Conservation (phyloP, 2,113 vertebrate genomes). For the Hirundichthys speculiger region DNA sequence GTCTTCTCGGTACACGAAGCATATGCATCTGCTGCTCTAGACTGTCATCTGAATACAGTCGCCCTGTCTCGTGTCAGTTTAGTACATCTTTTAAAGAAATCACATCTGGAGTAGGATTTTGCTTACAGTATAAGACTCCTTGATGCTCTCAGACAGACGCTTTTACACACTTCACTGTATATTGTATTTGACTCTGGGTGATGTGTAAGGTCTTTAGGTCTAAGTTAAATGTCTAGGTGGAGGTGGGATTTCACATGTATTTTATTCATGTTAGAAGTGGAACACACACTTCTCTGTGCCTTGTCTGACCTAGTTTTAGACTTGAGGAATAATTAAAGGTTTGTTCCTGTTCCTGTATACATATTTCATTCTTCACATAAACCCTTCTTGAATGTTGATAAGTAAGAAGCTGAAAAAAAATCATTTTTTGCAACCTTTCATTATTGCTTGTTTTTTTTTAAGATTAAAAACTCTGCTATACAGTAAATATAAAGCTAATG, state of each 20-base stretch:
- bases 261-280: no score
- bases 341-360: no score
- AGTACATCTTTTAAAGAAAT: conserved; percentile 30
- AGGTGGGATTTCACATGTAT: neutral
- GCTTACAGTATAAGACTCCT: conserved; percentile 35
- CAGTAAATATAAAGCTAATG: conserved; percentile 15
- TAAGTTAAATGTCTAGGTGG: conserved; percentile 35
- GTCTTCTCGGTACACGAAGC: neutral
- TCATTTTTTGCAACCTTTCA: neutral
- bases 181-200: conserved; percentile 35
- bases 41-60: conserved; percentile 12
- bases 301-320: no score
- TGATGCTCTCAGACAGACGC: conserved; percentile 48
- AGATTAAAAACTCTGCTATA: no score
- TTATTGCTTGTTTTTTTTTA: no score
- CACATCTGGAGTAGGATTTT: conserved; percentile 46
- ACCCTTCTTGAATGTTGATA: no score
- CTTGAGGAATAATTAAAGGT: no score
- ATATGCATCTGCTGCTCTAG: neutral
- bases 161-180: conserved; percentile 34
- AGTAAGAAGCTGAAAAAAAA: no score
- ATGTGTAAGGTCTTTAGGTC: conserved; percentile 33
- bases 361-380: no score
- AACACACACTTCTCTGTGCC: no score
- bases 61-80: conserved; percentile 17